Conservation (phyloP, 64 coral and sea anemone species). For the Montipora efflorescens region DNA sequence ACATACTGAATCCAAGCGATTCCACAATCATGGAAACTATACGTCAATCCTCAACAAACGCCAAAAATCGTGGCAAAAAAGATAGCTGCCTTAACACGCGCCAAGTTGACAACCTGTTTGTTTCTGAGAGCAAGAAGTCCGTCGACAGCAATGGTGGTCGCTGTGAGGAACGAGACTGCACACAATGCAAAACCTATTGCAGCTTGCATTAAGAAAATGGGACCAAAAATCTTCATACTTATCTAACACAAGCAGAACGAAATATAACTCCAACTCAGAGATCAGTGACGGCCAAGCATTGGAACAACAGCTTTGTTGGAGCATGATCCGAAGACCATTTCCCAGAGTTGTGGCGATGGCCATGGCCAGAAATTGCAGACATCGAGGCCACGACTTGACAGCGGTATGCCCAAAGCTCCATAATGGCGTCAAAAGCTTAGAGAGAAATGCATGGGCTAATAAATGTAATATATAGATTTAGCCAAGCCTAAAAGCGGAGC, state of each 20-base stretch:
- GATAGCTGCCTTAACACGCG: neutral
- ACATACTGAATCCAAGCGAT: neutral
- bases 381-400: too few species aligned
- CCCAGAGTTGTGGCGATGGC: constrained; percentile 3
- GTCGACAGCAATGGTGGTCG: neutral
- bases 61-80: neutral
- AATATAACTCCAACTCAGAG: neutral
- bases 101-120: neutral
- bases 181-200: neutral
- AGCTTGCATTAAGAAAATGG: neutral
- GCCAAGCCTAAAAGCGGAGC: too few species aligned
- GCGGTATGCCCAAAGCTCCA: too few species aligned
- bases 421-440: too few species aligned
- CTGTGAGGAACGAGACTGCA: neutral
- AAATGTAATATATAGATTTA: too few species aligned
- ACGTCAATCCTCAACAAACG: neutral
- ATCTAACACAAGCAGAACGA: neutral
- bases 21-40: neutral
- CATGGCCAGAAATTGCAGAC: too few species aligned
- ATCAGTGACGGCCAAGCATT: constrained; percentile 4
- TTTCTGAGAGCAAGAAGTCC: neutral
- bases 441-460: too few species aligned
- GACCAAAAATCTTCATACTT: too few species aligned
- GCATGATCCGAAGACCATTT: neutral
- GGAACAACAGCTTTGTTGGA: neutral